Percentiles rank a stretch among this genome's conserved stretches.
These are phyloP conservation scores for Bombus pascuorum DNA, from an alignment of 1,140 invertebrate species.

Conservation along the genomic window DNA sequence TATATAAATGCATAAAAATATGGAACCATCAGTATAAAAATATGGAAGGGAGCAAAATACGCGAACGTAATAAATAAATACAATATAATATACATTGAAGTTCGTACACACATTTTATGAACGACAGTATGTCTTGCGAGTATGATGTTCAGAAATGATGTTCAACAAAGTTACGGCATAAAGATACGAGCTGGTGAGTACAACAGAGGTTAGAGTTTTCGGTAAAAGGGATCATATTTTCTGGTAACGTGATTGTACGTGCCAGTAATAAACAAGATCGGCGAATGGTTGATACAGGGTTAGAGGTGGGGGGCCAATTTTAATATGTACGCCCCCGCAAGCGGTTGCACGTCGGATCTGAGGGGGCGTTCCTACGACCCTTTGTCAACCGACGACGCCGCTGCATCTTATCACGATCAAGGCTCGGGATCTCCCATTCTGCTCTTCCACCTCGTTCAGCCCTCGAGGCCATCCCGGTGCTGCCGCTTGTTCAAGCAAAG, in stretches of 20 bases:
- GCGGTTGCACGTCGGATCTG: conserved; percentile 75
- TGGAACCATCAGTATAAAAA: background rate
- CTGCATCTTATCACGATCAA: conserved; percentile 77
- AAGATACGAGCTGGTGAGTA: conserved; percentile 1
- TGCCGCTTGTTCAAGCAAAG: conserved; percentile 67
- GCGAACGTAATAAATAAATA: background rate
- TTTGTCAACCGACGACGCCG: conserved; percentile 79
- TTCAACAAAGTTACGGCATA: background rate
- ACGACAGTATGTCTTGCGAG: too few relatives aligned
- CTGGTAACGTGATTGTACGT: conserved; percentile 58
- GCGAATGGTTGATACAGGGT: conserved; percentile 52
- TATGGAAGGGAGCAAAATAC: background rate
- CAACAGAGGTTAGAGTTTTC: conserved; percentile 17
- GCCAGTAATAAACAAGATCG: conserved; percentile 70
- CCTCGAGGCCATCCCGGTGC: conserved; percentile 67
- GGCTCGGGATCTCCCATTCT: conserved; percentile 65
- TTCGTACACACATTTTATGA: background rate
- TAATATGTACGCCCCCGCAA: conserved; percentile 79
- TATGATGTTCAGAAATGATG: background rate
- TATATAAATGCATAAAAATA: background rate
- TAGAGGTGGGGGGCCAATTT: conserved; percentile 66
- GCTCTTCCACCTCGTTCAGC: conserved; percentile 61
- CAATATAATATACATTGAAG: background rate
- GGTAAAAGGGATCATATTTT: conserved; percentile 53
- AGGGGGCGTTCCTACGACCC: conserved; percentile 75